Evolutionary conservation across 2,797 vertebrate genomes (phyloP).

Genomic region (Chrysocyon brachyurus): DNA sequence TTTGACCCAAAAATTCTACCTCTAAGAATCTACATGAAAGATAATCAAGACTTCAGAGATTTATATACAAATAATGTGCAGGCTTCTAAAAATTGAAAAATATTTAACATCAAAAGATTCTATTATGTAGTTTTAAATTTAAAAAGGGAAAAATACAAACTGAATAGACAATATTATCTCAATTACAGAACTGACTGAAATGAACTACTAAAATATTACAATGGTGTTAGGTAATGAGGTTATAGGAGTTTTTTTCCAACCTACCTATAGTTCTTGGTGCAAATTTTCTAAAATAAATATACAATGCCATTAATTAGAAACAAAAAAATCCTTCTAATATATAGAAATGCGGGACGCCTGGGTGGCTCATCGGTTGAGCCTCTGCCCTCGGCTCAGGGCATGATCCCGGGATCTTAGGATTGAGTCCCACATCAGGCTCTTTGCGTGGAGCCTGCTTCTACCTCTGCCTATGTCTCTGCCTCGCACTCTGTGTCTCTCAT

Average conservation of each 20-base stretch:
- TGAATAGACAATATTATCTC: not conserved
- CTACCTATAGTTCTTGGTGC: not conserved
- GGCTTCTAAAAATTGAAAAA: not conserved
- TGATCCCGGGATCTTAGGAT: too few species aligned
- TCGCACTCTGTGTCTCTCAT: too few species aligned
- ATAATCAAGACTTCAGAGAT: not conserved
- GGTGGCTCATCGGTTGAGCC: too few species aligned
- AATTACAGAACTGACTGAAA: not conserved
- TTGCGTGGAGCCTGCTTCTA: too few species aligned
- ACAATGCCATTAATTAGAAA: not conserved
- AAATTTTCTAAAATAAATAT: slow-evolving; percentile 23
- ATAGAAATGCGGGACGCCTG: not conserved
- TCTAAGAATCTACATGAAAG: not conserved
- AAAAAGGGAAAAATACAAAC: not conserved
- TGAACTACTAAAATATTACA: not conserved
- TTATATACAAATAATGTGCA: not conserved
- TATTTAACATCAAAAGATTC: slow-evolving; percentile 8
- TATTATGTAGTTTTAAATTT: not conserved
- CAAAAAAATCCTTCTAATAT: not conserved
- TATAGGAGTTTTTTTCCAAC: not conserved
- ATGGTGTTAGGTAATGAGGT: not conserved
- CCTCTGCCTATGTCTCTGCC: too few species aligned
- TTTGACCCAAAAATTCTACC: not conserved
- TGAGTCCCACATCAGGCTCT: too few species aligned
- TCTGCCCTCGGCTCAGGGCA: too few species aligned